phyloP scores from a whole-genome alignment of 2,888 invertebrate genomes.

The Eristalis arbustorum region DNA sequence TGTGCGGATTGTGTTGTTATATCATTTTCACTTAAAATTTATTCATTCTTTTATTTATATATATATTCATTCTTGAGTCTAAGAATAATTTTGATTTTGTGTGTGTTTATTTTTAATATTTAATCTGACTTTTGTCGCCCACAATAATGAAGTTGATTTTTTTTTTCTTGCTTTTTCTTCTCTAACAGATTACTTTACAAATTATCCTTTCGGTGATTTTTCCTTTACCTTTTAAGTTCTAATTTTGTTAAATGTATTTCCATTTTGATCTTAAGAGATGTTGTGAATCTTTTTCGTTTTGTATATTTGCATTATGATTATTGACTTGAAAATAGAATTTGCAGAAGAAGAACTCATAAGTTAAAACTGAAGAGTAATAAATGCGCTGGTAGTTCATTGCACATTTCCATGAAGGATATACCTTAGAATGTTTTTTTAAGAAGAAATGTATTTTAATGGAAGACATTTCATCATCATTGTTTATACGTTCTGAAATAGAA shows the following conservation, averaged over 20 bases:
- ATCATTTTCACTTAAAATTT: neutral
- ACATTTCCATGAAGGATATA: constrained; percentile 65
- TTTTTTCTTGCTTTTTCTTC: neutral
- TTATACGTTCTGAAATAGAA: neutral
- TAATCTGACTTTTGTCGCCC: constrained; percentile 29
- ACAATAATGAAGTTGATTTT: constrained; percentile 7
- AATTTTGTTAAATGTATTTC: neutral
- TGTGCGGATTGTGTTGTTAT: neutral
- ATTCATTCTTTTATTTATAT: neutral
- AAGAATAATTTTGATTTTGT: constrained; percentile 65
- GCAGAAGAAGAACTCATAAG: neutral
- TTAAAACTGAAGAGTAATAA: constrained; percentile 16
- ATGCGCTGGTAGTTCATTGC: constrained; percentile 55
- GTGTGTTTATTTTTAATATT: constrained; percentile 16
- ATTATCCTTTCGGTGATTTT: neutral
- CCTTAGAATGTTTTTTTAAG: neutral
- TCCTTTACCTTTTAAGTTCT: neutral
- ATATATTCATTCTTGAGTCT: constrained; percentile 34
- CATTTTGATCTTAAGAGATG: neutral
- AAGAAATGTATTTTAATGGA: constrained; percentile 41
- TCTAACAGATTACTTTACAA: neutral
- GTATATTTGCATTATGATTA: constrained; percentile 7
- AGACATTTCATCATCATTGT: constrained; percentile 51
- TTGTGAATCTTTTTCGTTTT: neutral
- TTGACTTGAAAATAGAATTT: constrained; percentile 16